These are phyloP conservation scores for Festucalex cinctus DNA, from an alignment of 2,113 vertebrate genomes.

Conservation along the genomic window DNA sequence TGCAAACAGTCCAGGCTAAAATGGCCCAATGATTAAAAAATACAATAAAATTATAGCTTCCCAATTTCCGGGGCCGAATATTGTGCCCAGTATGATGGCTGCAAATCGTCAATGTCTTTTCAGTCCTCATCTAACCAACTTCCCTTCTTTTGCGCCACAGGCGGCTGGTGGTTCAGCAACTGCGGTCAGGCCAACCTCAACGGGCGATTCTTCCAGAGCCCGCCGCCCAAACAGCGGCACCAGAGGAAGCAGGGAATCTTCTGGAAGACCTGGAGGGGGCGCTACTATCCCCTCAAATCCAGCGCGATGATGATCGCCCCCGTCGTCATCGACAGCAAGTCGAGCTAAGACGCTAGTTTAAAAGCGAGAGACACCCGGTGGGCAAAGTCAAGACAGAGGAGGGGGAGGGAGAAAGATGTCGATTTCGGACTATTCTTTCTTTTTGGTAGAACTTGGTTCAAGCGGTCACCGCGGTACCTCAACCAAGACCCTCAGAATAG, in stretches of 20 bases:
- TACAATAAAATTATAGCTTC: too few species aligned
- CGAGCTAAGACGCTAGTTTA: conserved; percentile 52
- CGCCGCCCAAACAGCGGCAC: conserved; percentile 82
- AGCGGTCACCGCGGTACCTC: conserved; percentile 20
- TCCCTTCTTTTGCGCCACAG: conserved; percentile 50
- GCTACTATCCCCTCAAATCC: conserved; percentile 88
- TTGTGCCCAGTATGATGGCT: too few species aligned
- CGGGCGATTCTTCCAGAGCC: conserved; percentile 84
- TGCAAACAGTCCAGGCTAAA: too few species aligned
- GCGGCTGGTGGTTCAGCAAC: conserved; percentile 97
- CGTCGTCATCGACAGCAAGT: conserved; percentile 51
- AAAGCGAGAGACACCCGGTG: conserved; percentile 25
- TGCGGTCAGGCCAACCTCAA: conserved; percentile 88
- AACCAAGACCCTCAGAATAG: conserved; percentile 20
- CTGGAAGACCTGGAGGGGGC: conserved; percentile 95
- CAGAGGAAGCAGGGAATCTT: conserved; percentile 92
- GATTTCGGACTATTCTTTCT: conserved; percentile 32
- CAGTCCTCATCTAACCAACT: conserved; percentile 11
- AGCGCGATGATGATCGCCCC: conserved; percentile 88
- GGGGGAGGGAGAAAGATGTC: conserved; percentile 9
- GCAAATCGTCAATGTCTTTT: not conserved
- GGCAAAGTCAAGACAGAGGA: conserved; percentile 1
- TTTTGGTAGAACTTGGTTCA: conserved; percentile 21
- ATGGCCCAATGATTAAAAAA: too few species aligned
- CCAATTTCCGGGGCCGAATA: too few species aligned